Evolutionary conservation across 2,888 invertebrate species (phyloP), one percentile per base, ranked within the genome.

Genomic region (Cyaniris semiargus): DNA sequence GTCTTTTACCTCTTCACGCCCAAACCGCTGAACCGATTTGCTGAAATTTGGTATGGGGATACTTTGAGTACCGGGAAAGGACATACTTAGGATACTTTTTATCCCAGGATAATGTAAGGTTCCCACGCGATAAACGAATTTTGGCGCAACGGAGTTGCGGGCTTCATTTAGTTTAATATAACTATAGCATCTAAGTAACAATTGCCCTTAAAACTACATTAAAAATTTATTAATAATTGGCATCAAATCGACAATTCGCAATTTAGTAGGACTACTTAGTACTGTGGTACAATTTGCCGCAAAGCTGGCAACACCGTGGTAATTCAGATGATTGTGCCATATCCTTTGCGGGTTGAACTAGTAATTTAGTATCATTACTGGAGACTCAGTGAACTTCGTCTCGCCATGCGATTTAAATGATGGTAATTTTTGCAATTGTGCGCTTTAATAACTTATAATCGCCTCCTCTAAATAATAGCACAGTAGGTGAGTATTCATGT

Each of bases 321-420:
- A 74, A 74, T 74, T 53, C 74, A 74, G 74, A 53, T 48, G 74
- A 74, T 74, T 74, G 74, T 74, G 74, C 74, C 74, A 74, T 74
- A 74, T 74, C 74, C 48, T 74, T 48, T 23, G 74, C 53, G 48
- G 74, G 38, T 74, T 74, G 15, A 53, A 74, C 74, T 74, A 74
- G 74, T 74, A 48, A 74, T 74, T 74, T 74, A 53, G 74, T 74
- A 74, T 53, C 74, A 74, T 74, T 74, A 74, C 74, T 53, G 53
- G 23, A 74, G 74, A 53, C 53, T 74, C 74, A 23, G 10, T 74
- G 74, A 53, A 27, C 74, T 74, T 48, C 74, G 15, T 23, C 74
- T 44, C 27, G 74, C 53, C 23, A 27, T 48, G 74, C 53, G 74
- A 27, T 53, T 38, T 74, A 74, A 74, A 74, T 74, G 74, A 74